phyloP scores from a whole-genome alignment of 2,113 vertebrate species.

The Poeciliopsis retropinna region DNA sequence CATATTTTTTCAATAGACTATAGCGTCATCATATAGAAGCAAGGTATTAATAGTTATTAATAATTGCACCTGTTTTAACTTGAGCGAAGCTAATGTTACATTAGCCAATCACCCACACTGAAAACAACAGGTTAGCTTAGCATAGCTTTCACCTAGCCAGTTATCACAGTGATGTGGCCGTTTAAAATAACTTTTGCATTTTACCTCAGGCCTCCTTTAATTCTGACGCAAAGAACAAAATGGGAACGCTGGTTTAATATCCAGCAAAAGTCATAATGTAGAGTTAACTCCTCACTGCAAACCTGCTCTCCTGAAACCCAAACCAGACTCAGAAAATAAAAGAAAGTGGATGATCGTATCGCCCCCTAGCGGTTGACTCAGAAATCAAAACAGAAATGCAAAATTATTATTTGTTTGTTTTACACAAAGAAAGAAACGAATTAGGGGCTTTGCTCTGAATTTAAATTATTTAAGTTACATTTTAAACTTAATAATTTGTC shows the following conservation, averaged over 20 bases:
- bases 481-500: too few species aligned
- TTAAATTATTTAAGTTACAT: not conserved
- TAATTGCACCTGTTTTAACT: slow-evolving; percentile 37
- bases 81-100: slow-evolving; percentile 46
- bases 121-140: slow-evolving; percentile 53
- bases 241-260: not conserved
- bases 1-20: rapidly evolving
- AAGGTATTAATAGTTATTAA: not conserved
- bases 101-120: slow-evolving; percentile 20
- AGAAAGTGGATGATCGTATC: not conserved
- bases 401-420: not conserved
- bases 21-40: not conserved
- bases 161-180: slow-evolving; percentile 3
- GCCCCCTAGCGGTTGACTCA: slow-evolving; percentile 34
- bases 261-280: slow-evolving; percentile 1
- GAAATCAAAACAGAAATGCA: not conserved
- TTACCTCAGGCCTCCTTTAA: not conserved
- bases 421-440: too few species aligned
- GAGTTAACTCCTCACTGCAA: slow-evolving; percentile 4
- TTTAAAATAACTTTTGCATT: not conserved
- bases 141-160: slow-evolving; percentile 14
- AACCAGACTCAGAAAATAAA: not conserved
- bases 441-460: not conserved
- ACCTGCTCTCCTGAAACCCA: slow-evolving; percentile 14
- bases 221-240: not conserved